phyloP scores from a whole-genome alignment of 2,797 vertebrate species.

The Salmo trutta region DNA sequence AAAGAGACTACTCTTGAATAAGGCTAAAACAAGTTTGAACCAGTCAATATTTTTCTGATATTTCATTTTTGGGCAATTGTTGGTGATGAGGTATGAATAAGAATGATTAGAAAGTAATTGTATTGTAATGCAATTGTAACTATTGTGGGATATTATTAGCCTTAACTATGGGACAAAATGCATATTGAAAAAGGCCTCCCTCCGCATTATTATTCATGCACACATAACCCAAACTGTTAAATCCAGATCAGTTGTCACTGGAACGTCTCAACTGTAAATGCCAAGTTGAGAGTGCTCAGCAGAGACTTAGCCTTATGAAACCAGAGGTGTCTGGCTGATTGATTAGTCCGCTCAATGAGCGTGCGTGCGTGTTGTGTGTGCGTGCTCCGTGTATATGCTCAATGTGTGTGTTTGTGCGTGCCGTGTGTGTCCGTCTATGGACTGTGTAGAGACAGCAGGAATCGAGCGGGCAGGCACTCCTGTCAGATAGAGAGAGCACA shows the following conservation, averaged over 20 bases:
- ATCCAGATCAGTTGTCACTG: conserved; percentile 39
- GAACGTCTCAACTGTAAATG: conserved; percentile 31
- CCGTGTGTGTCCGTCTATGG: background rate
- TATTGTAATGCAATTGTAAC: no score
- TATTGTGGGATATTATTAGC: no score
- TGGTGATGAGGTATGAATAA: no score
- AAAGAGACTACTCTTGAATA: background rate
- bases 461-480: background rate
- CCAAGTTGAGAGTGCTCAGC: conserved; percentile 14
- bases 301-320: background rate
- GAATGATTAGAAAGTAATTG: no score
- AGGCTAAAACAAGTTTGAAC: background rate
- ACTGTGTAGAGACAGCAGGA: background rate
- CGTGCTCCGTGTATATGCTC: background rate
- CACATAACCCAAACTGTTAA: background rate
- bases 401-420: conserved; percentile 2
- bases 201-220: background rate
- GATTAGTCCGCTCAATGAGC: background rate
- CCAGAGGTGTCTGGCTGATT: background rate
- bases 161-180: background rate
- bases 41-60: no score
- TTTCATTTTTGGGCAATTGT: no score
- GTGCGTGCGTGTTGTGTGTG: background rate
- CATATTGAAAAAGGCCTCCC: no score
- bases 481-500: background rate